Percentiles rank a stretch among this genome's conserved stretches.
phyloP scores from a whole-genome alignment of 1,140 invertebrate species.

The Euwallacea fornicatus region DNA sequence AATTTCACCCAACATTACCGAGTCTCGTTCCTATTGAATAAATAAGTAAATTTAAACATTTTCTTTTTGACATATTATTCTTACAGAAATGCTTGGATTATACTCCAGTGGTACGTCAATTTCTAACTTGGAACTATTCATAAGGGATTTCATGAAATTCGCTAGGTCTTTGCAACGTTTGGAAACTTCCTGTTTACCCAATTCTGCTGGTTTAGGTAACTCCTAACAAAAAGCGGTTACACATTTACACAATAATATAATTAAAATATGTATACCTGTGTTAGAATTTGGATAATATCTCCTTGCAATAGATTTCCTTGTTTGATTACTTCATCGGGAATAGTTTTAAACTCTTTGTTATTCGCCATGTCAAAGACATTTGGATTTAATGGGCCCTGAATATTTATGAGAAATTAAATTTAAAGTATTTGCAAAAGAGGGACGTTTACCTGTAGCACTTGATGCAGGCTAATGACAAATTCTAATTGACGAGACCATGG shows the following conservation, averaged over 20 bases:
- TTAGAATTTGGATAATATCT: constrained; percentile 69
- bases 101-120: constrained; percentile 61
- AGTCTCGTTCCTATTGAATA: constrained; percentile 67
- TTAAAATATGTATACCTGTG: constrained; percentile 59
- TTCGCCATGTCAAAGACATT: constrained; percentile 67
- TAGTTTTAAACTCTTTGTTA: constrained; percentile 51
- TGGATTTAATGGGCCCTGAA: constrained; percentile 68
- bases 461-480: constrained; percentile 87
- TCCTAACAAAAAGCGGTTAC: constrained; percentile 49
- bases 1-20: constrained; percentile 81
- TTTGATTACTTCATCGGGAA: constrained; percentile 61
- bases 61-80: constrained; percentile 38
- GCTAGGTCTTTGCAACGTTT: constrained; percentile 72
- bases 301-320: constrained; percentile 66
- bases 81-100: constrained; percentile 60
- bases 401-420: constrained; percentile 7
- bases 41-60: not conserved
- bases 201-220: constrained; percentile 60
- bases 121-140: constrained; percentile 61
- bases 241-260: not conserved
- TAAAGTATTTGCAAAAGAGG: not conserved
- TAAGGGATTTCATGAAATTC: constrained; percentile 72
- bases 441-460: constrained; percentile 69
- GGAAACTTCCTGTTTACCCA: constrained; percentile 63
- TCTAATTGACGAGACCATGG: constrained; percentile 90